phyloP scores from a whole-genome alignment of 2,113 vertebrate species.

The Plecturocebus donacophilus region DNA sequence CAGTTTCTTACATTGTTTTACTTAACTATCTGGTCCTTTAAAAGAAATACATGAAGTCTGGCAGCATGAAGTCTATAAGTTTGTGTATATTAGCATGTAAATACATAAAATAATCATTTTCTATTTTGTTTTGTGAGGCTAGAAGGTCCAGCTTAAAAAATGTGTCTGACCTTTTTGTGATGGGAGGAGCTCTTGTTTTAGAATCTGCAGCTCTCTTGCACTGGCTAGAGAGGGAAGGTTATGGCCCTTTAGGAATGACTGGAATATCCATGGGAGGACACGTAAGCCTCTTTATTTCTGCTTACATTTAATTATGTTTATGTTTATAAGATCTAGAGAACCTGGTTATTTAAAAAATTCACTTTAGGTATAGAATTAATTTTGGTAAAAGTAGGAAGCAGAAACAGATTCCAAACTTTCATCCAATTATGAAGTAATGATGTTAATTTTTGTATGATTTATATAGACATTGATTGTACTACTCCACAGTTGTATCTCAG shows the following conservation, averaged over 20 bases:
- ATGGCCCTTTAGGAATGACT: constrained; percentile 97
- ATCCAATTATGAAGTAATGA: background rate
- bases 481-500: background rate
- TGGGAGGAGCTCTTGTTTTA: constrained; percentile 97
- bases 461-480: background rate
- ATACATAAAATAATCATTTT: constrained; percentile 52
- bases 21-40: background rate
- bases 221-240: constrained; percentile 97
- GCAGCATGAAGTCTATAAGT: background rate
- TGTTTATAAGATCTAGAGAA: background rate
- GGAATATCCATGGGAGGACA: constrained; percentile 99
- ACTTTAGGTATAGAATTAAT: background rate
- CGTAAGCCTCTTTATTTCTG: constrained; percentile 86
- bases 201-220: constrained; percentile 95
- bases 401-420: background rate
- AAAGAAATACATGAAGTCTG: background rate
- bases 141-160: constrained; percentile 97
- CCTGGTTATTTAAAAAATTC: background rate
- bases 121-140: constrained; percentile 80
- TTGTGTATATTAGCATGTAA: constrained; percentile 39
- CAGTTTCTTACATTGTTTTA: constrained; percentile 9
- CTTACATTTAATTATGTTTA: background rate
- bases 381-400: background rate
- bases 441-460: background rate
- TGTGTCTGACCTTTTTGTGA: constrained; percentile 98